These are phyloP conservation scores for Cacatua alba DNA, from an alignment of 2,113 vertebrate genomes.

Conservation along the genomic window DNA sequence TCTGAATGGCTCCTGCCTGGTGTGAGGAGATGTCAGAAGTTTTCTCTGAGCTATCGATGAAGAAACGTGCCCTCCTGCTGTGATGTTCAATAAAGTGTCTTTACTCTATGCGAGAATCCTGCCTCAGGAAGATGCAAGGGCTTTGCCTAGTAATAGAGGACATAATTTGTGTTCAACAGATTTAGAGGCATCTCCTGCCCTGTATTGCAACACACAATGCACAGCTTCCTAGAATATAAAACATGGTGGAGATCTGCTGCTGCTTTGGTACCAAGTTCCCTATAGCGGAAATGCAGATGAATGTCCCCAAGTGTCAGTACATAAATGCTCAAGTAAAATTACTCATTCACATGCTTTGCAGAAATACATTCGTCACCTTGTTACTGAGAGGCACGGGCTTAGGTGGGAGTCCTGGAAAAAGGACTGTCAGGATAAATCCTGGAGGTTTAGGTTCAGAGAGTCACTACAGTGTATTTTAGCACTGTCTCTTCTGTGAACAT, in stretches of 20 bases:
- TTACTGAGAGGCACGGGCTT: not conserved
- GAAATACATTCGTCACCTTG: accelerated
- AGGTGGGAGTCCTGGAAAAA: not conserved
- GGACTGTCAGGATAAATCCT: not conserved
- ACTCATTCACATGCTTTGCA: not conserved
- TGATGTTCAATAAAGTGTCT: not conserved
- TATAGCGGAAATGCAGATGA: accelerated
- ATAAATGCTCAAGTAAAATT: accelerated
- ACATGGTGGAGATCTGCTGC: accelerated
- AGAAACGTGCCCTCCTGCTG: not conserved
- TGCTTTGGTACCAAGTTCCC: accelerated
- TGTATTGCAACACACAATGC: accelerated
- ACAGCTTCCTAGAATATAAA: accelerated
- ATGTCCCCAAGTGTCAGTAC: accelerated
- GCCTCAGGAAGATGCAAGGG: accelerated
- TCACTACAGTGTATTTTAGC: not conserved
- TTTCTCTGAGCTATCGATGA: accelerated
- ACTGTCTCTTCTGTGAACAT: not conserved
- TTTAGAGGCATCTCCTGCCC: no score
- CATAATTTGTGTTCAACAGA: accelerated
- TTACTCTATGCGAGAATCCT: accelerated
- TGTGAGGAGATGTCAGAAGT: no score
- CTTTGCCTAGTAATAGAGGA: accelerated
- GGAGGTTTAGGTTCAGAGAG: not conserved
- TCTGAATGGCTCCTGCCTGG: not conserved